Evolutionary conservation across 2,797 vertebrate species (phyloP).

Genomic region (Australoheros facetus): DNA sequence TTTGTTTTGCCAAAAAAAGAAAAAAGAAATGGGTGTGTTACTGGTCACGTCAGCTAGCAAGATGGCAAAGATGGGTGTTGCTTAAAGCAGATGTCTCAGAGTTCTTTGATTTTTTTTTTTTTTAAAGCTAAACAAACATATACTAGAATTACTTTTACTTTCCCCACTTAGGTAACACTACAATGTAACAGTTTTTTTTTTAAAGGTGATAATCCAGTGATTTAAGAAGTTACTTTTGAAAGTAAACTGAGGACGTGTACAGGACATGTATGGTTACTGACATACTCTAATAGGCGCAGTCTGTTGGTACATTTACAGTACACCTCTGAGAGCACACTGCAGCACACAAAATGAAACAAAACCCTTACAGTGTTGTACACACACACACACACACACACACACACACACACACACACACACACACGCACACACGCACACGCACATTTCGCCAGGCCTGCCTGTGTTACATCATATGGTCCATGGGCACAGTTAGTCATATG

Average conservation of each 20-base stretch:
- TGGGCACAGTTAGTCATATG: constrained; percentile 57
- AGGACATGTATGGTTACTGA: not conserved
- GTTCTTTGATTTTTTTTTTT: too few relatives aligned
- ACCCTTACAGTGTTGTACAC: constrained; percentile 38
- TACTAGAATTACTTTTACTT: not conserved
- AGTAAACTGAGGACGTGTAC: not conserved
- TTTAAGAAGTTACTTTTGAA: not conserved
- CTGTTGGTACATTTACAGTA: constrained; percentile 13
- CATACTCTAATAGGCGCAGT: not conserved
- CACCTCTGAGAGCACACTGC: constrained; percentile 24
- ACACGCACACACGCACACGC: not conserved
- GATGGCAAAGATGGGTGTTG: too few relatives aligned
- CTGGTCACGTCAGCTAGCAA: too few relatives aligned
- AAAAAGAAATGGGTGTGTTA: too few relatives aligned
- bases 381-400: constrained; percentile 42
- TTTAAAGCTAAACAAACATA: too few relatives aligned
- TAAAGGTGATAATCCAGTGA: not conserved
- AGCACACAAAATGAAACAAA: constrained; percentile 43
- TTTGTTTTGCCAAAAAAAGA: too few relatives aligned
- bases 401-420: not conserved
- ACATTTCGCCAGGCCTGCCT: constrained; percentile 15
- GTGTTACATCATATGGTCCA: constrained; percentile 53
- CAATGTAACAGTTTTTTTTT: too few relatives aligned
- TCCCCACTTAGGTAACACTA: not conserved
- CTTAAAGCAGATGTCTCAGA: too few relatives aligned